A percentile compares a stretch with the other conserved stretches of the same genome.
phyloP scores from a whole-genome alignment of 2,888 invertebrate species.

The Laothoe populi region DNA sequence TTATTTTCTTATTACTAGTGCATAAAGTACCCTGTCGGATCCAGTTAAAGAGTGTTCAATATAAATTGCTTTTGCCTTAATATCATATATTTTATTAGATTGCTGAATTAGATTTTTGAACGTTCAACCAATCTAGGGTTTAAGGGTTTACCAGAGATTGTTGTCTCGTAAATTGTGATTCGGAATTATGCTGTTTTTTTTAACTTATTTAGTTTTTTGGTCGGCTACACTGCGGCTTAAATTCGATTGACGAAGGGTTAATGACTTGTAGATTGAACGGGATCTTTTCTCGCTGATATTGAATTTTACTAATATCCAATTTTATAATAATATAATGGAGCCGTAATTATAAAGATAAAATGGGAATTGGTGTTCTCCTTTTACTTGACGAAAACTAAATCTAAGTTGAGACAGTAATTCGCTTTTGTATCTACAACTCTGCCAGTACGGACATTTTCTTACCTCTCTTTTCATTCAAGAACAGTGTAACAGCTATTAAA shows the following conservation, averaged over 20 bases:
- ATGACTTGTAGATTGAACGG: background rate
- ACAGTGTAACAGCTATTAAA: no score
- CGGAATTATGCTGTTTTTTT: background rate
- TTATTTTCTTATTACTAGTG: background rate
- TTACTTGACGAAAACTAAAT: no score
- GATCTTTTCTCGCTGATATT: no score
- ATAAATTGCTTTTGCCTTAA: slow-evolving; percentile 12
- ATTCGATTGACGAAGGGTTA: background rate
- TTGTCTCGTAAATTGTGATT: slow-evolving; percentile 8
- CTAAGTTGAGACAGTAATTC: no score
- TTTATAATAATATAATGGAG: no score
- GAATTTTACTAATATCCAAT: no score
- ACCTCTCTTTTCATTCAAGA: no score
- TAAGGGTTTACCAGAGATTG: background rate
- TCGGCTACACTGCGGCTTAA: background rate
- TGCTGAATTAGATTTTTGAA: slow-evolving; percentile 8
- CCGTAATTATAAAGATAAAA: no score
- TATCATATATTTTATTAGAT: slow-evolving; percentile 17
- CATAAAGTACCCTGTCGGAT: slow-evolving; percentile 11
- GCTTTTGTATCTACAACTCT: no score
- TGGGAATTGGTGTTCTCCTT: no score
- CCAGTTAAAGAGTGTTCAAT: slow-evolving; percentile 14
- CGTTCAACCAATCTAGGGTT: background rate
- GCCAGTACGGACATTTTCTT: no score
- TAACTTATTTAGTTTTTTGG: background rate